Percentiles rank a stretch among this genome's conserved stretches.
Conservation (phyloP, 2,888 invertebrate species). For the Pecten maximus region DNA sequence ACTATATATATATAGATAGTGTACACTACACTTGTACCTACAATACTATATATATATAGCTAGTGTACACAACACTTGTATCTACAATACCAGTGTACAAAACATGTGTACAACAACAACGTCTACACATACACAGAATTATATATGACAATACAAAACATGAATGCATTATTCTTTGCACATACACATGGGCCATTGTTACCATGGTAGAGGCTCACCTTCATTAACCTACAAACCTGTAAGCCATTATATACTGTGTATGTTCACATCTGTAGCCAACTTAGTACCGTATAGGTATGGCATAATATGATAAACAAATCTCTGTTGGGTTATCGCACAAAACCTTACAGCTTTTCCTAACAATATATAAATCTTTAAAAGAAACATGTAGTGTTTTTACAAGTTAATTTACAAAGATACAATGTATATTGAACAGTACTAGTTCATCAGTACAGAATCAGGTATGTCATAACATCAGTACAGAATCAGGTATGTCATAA, state of each 20-base stretch:
- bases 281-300: neutral
- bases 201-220: neutral
- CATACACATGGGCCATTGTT: neutral
- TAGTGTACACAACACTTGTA: no score
- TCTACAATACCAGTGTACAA: neutral
- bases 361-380: no score
- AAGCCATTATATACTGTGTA: neutral
- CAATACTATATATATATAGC: no score
- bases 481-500: no score
- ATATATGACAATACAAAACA: neutral
- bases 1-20: no score
- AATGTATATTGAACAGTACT: no score
- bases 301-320: neutral
- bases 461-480: no score
- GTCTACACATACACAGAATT: neutral
- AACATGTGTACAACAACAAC: neutral
- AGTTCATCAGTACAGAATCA: no score
- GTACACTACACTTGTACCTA: no score
- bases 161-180: neutral
- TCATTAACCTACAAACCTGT: conserved; percentile 28
- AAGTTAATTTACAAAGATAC: no score
- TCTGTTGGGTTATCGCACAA: neutral
- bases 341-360: no score
- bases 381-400: no score
- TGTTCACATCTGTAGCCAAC: neutral